Evolutionary conservation across 2,113 vertebrate genomes (phyloP), one percentile per base, ranked within the genome.

Genomic region (Alosa alosa): DNA sequence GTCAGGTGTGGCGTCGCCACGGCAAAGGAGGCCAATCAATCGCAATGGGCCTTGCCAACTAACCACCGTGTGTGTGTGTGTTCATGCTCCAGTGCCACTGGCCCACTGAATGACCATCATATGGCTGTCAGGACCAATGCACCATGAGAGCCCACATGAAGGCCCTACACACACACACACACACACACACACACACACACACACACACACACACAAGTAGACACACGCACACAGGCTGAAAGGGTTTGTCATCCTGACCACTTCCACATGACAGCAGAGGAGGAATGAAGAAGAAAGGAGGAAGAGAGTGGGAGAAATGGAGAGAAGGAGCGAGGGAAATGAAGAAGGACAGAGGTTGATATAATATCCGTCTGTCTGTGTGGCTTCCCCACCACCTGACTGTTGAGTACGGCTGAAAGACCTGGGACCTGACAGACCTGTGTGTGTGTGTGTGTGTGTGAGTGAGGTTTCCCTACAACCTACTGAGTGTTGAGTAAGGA

Each of bases 21-120:
- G 55, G 25, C 46, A 64, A 36, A 31, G 25, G n/a, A 68, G 46
- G 75, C 36, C 68, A 36, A 31, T 83, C 31, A 81, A 83, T 83
- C 84, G 78, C 50, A 78, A 46, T 44, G 6, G 13, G 36, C 5
- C 57, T 22, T 60, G 57, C 52, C 52, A 11, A 4, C 17, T 57
- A 1, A 18, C 52, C 52, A 57, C 52, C 20, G 55, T 72, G 64
- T 36, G 64, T 72, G 64, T 57, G 52, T 20, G 52, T 57, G 68
- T 83, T 84, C 52, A 83, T 72, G 87, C 44, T 68, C 50, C 52
- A 81, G 68, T 22, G 72, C 52, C 75, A 81, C 46, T 25, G 39
- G 22, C 6, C 57, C 31, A 68, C 31, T 81, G 22, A 72, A 82
- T 84, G 55, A 86, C 47, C 52, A 86, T 84, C 87, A 52, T 84